A percentile compares a stretch with the other conserved stretches of the same genome.
Evolutionary conservation across 2,797 vertebrate species (phyloP).

Genomic region (Sebastes paucispinis): DNA sequence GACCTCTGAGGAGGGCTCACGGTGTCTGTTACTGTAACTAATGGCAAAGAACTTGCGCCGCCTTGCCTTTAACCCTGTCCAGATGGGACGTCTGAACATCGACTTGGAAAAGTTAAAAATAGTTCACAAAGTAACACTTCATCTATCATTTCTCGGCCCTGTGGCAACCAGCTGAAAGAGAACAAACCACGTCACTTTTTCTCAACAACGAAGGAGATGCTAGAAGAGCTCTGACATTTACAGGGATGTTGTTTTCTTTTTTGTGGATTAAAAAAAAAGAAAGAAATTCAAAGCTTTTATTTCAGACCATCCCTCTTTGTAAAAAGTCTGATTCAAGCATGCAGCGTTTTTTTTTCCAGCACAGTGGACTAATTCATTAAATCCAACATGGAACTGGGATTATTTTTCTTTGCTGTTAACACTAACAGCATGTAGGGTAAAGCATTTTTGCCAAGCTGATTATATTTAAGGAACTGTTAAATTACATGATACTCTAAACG

Average conservation of each 20-base stretch:
- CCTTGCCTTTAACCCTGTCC: conserved; percentile 71
- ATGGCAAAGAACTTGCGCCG: conserved; percentile 60
- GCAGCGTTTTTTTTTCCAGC: not conserved
- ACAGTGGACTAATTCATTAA: conserved; percentile 41
- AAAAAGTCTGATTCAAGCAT: conserved; percentile 56
- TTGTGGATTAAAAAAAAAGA: conserved; percentile 23
- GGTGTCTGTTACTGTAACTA: conserved; percentile 67
- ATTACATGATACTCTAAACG: conserved; percentile 52
- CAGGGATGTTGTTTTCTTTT: conserved; percentile 61
- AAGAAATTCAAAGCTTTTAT: conserved; percentile 46
- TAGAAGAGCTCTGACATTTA: conserved; percentile 68
- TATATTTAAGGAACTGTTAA: conserved; percentile 60
- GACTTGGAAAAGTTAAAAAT: conserved; percentile 82
- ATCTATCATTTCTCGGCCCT: conserved; percentile 64
- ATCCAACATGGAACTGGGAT: conserved; percentile 41
- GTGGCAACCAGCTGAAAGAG: conserved; percentile 73
- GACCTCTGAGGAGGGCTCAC: conserved; percentile 56
- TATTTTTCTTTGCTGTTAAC: conserved; percentile 61
- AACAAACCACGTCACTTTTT: conserved; percentile 69
- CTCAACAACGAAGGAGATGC: conserved; percentile 61
- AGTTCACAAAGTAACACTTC: conserved; percentile 76
- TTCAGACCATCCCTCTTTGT: conserved; percentile 52
- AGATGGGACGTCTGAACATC: conserved; percentile 77
- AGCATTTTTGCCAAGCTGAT: conserved; percentile 45
- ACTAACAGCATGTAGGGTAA: conserved; percentile 27